Evolutionary conservation across 2,797 vertebrate genomes (phyloP), one percentile per base, ranked within the genome.

Genomic region (Ctenopoma kingsleyae): DNA sequence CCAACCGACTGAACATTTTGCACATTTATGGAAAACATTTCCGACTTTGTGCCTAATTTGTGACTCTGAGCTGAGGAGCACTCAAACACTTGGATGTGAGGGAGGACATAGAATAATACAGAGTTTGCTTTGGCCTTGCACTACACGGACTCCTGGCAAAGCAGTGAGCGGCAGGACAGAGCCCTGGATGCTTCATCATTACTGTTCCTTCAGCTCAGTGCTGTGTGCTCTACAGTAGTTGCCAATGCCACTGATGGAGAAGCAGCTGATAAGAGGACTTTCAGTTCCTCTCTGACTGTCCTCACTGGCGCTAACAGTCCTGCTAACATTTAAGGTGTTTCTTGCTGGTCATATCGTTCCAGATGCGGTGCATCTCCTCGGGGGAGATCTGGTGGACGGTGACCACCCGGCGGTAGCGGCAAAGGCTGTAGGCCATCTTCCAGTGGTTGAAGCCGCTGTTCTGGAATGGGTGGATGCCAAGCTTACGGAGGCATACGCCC

Each of bases 401-500:
- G 89, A 99, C 96, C 54, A 99, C 96, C 2, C 98, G 93, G 38
- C 98, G 96, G 80, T 98, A 99, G 76, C 98, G 94, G 78, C 98
- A 99, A 38, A 99, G 96, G 81, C 98, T 99, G 82, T 99, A 99
- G 46, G 97, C 97, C 96, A 99, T 99, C 93, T 99, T 99, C 98
- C 98, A 99, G 93, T 99, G 97, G 94, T 99, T 99, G 90, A 99
- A 99, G 78, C 97, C 98, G 87, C 96, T 99, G 95, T 99, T 99
- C 92, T 99, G 98, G 87, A 98, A 98, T 41, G 98, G 98, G 83
- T 98, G 98, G 67, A 99, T 98, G 77, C 97, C 97, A 65, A 99
- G 91, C 81, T 98, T 99, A 19, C 97, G 95, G 64, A 99, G 95
- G 85, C 98, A 99, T 68, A 99, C 90, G 50, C 98, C 98, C 8